These are phyloP conservation scores for Cossypha niveicapilla DNA, from an alignment of 2,797 vertebrate genomes.

Conservation along the genomic window DNA sequence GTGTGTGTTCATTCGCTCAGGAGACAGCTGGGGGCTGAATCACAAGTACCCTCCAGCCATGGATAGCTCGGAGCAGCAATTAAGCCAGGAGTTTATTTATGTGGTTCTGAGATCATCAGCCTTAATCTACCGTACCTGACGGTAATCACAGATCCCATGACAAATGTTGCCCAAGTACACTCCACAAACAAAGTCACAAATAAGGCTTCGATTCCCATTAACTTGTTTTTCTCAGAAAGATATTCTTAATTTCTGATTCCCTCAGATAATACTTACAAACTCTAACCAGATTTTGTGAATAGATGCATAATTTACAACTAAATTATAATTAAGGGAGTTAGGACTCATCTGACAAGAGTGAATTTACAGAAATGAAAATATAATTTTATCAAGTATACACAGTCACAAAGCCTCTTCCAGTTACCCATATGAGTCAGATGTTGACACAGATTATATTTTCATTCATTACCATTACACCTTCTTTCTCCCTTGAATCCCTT, in stretches of 20 bases:
- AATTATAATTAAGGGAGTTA: constrained; percentile 13
- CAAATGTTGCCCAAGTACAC: neutral
- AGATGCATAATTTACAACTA: neutral
- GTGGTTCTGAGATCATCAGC: neutral
- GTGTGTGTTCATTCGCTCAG: neutral
- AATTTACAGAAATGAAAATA: constrained; percentile 42
- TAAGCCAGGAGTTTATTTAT: neutral
- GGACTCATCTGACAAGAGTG: neutral
- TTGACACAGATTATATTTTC: constrained; percentile 59
- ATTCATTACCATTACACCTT: constrained; percentile 56
- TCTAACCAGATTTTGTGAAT: neutral
- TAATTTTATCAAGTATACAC: constrained; percentile 35
- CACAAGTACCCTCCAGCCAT: neutral
- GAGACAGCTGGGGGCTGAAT: neutral
- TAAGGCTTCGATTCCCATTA: neutral
- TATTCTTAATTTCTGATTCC: neutral
- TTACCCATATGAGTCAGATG: constrained; percentile 55
- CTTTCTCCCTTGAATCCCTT: constrained; percentile 55
- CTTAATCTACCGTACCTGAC: neutral
- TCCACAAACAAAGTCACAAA: neutral
- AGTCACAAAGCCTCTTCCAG: constrained; percentile 37
- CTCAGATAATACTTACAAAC: neutral
- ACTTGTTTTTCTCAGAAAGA: neutral
- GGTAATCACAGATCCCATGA: neutral
- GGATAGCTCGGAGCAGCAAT: neutral